phyloP scores from a whole-genome alignment of 1,140 invertebrate species.

The Drosophila pruinosa region DNA sequence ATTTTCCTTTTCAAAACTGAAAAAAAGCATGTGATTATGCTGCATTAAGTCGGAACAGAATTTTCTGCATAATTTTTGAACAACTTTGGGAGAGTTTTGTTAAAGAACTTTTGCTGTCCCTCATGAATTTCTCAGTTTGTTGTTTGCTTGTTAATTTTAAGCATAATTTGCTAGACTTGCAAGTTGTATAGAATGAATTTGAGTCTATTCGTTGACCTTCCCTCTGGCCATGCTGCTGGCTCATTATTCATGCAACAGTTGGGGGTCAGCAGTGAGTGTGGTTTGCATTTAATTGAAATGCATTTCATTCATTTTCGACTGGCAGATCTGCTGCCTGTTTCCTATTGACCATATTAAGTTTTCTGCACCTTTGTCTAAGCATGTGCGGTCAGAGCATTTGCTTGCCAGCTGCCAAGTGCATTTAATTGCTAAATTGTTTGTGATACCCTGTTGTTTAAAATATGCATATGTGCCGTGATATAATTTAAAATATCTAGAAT shows the following conservation, averaged over 20 bases:
- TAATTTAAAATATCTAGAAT: no score
- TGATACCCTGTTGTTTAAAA: neutral
- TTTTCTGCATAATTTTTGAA: neutral
- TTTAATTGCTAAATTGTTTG: neutral
- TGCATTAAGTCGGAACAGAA: neutral
- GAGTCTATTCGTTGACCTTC: slow-evolving; percentile 19
- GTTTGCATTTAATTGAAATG: slow-evolving; percentile 58
- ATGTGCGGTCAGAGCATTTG: neutral
- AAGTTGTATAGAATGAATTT: slow-evolving; percentile 15
- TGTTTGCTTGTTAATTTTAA: slow-evolving; percentile 17
- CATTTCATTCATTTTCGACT: slow-evolving; percentile 41
- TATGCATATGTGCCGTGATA: neutral
- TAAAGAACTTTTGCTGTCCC: neutral
- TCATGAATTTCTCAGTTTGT: slow-evolving; percentile 10
- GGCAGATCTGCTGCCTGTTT: slow-evolving; percentile 17
- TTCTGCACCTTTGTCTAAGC: slow-evolving; percentile 4
- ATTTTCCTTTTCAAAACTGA: neutral
- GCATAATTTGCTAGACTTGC: slow-evolving; percentile 45
- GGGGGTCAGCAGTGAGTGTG: slow-evolving; percentile 12
- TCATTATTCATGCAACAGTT: slow-evolving; percentile 58
- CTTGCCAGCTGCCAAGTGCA: neutral
- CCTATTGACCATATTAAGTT: slow-evolving; percentile 13
- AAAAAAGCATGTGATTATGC: neutral
- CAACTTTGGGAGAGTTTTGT: neutral
- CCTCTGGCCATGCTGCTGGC: neutral